phyloP scores from a whole-genome alignment of 30 jellyfish, hydroid and myxozoan species.

The Morbakka virulenta region DNA sequence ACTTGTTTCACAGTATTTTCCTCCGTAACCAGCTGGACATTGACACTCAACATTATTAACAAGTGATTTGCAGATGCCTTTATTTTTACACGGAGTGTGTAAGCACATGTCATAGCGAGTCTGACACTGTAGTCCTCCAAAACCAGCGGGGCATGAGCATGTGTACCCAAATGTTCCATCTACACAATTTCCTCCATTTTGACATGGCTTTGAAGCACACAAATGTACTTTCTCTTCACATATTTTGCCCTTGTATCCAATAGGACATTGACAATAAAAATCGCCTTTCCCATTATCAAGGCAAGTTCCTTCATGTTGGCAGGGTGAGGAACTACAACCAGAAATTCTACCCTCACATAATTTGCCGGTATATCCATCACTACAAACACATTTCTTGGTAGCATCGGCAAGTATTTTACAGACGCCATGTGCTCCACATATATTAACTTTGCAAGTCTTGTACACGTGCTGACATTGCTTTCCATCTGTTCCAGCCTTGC shows the following conservation, averaged over 20 bases:
- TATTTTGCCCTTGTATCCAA: conserved; percentile 81
- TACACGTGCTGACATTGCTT: conserved; percentile 62
- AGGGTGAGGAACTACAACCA: conserved; percentile 78
- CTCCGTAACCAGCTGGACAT: conserved; percentile 92
- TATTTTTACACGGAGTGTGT: conserved; percentile 77
- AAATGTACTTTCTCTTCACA: conserved; percentile 68
- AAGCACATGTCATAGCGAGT: conserved; percentile 73
- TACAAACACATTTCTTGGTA: conserved; percentile 79
- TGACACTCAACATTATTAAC: conserved; percentile 73
- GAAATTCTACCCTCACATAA: conserved; percentile 80
- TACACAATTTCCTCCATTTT: conserved; percentile 69
- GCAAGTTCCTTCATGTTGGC: conserved; percentile 74
- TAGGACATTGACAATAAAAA: conserved; percentile 67
- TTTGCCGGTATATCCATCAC: conserved; percentile 71
- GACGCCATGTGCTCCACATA: conserved; percentile 67
- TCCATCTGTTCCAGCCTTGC: conserved; percentile 85
- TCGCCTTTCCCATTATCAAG: conserved; percentile 33
- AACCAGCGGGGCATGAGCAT: conserved; percentile 76
- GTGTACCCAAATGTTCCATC: conserved; percentile 61
- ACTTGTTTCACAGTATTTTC: conserved; percentile 84
- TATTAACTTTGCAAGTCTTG: conserved; percentile 56
- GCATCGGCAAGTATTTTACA: conserved; percentile 77
- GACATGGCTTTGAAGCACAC: conserved; percentile 83
- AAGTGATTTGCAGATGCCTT: conserved; percentile 71
- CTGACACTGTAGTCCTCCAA: conserved; percentile 70